Evolutionary conservation across 2,888 invertebrate genomes (phyloP), one percentile per base, ranked within the genome.

Genomic region (Pyralis farinalis): DNA sequence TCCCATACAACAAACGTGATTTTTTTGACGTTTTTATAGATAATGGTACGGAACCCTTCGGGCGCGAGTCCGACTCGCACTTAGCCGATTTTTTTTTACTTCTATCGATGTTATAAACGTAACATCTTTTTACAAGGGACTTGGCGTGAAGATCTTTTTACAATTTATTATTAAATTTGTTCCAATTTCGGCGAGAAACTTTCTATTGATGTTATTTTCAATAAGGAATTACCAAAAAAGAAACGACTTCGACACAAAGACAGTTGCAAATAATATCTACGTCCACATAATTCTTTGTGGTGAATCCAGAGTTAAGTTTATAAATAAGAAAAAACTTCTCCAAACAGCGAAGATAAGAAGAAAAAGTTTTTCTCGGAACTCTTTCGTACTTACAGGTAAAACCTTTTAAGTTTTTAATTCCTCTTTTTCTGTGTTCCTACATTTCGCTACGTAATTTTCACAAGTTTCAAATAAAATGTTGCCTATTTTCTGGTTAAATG

Each of bases 371-470:
- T 12, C 31, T 21, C 31, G 31, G 27, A 38, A 32, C 39, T 39
- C 32, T 39, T 37, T 39, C 32, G 39, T 39, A 27, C 31, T 33
- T 39, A 28, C 39, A 39, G 39, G 27, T 39, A 33, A 39, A 38
- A 22, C 32, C 39, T 33, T 39, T 39, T 27, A 39, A 34, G 39
- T 32, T 32, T 38, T 38, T 32, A 38, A 39, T 39, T 39, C 28
- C 11, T 33, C 11, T 27, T 39, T 39, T 39, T 25, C n/a, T 12
- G 25, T 22, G 5, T 12, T 7, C n/a, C n/a, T 9, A 5, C 12
- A 38, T 38, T 38, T 32, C 25, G 12, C n/a, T 12, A 10, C 11
- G 11, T 39, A 22, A 38, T 27, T 10, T 30, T 11, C 6, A 32
- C 7, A 12, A 16, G 3, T 25, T 30, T 31, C 9, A 11, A 25